A percentile compares a stretch with the other conserved stretches of the same genome.
These are phyloP conservation scores for Drosophila subsilvestris DNA, from an alignment of 2,888 invertebrate genomes.

Conservation along the genomic window DNA sequence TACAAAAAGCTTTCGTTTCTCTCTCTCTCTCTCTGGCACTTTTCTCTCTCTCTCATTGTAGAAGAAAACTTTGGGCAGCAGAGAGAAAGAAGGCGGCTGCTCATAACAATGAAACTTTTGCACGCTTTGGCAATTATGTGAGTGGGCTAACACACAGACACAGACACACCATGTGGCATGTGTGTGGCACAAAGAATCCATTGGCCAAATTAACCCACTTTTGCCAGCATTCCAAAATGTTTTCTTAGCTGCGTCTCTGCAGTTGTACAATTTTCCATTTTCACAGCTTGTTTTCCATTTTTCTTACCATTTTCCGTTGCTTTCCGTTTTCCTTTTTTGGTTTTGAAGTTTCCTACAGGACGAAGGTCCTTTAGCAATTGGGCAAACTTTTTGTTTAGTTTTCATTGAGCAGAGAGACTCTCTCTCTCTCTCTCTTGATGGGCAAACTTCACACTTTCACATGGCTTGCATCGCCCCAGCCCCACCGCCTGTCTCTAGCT, in stretches of 20 bases:
- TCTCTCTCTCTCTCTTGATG: conserved; percentile 24
- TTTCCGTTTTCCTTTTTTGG: not conserved
- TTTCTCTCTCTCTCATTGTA: conserved; percentile 18
- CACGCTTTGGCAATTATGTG: conserved; percentile 59
- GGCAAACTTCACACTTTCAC: conserved; percentile 2
- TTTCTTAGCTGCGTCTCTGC: conserved; percentile 36
- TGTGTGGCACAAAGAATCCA: conserved; percentile 18
- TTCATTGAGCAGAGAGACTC: conserved; percentile 44
- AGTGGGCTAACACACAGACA: conserved; percentile 35
- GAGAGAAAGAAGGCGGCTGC: conserved; percentile 30
- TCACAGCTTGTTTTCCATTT: conserved; percentile 20
- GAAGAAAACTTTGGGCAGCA: conserved; percentile 56
- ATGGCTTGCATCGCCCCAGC: not conserved
- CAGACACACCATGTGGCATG: conserved; percentile 5
- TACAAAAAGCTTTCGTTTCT: conserved; percentile 45
- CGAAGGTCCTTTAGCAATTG: conserved; percentile 27
- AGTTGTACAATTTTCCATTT: conserved; percentile 51
- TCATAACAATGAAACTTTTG: conserved; percentile 75
- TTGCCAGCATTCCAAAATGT: conserved; percentile 47
- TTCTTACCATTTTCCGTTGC: conserved; percentile 16
- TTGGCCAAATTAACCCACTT: conserved; percentile 74
- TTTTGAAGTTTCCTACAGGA: conserved; percentile 5
- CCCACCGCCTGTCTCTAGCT: too few species aligned
- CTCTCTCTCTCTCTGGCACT: not conserved
- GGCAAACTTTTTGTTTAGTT: conserved; percentile 55